Percentiles rank a stretch among this genome's conserved stretches.
These are phyloP conservation scores for Gadopsis bispinosus DNA, from an alignment of 2,797 vertebrate species.

Conservation along the genomic window DNA sequence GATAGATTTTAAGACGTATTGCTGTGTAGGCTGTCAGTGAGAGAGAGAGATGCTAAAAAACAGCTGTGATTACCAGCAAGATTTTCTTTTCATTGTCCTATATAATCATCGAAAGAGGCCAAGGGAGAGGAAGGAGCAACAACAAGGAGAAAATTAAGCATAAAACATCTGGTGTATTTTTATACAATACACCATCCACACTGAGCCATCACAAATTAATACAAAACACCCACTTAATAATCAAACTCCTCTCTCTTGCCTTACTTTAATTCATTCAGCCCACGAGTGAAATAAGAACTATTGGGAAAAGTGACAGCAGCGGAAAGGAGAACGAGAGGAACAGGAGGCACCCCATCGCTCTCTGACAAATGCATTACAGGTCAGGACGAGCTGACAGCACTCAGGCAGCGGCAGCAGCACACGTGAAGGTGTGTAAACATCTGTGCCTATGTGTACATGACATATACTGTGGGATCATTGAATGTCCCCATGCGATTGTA, in stretches of 20 bases:
- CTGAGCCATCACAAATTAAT: constrained; percentile 41
- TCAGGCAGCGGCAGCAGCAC: constrained; percentile 27
- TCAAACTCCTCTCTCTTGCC: constrained; percentile 45
- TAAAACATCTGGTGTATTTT: constrained; percentile 32
- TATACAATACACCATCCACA: constrained; percentile 29
- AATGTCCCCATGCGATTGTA: constrained; percentile 39
- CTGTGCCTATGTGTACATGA: constrained; percentile 48
- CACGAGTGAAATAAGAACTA: constrained; percentile 54
- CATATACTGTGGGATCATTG: constrained; percentile 50
- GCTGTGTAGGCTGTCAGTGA: constrained; percentile 52
- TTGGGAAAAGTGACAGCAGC: constrained; percentile 32
- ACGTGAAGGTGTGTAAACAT: constrained; percentile 35
- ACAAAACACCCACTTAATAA: constrained; percentile 47
- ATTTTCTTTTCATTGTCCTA: constrained; percentile 46
- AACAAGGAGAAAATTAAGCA: constrained; percentile 28
- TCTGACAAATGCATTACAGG: constrained; percentile 69
- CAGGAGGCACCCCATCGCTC: constrained; percentile 46
- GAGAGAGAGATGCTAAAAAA: constrained; percentile 52
- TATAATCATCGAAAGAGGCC: constrained; percentile 50
- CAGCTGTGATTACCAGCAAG: constrained; percentile 36
- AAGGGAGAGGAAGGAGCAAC: constrained; percentile 28
- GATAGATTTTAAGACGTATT: constrained; percentile 23
- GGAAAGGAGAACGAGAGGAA: constrained; percentile 24
- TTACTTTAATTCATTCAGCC: constrained; percentile 65
- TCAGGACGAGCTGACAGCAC: constrained; percentile 60